Evolutionary conservation across 2,888 invertebrate genomes (phyloP).

Genomic region (Mythimna impura): DNA sequence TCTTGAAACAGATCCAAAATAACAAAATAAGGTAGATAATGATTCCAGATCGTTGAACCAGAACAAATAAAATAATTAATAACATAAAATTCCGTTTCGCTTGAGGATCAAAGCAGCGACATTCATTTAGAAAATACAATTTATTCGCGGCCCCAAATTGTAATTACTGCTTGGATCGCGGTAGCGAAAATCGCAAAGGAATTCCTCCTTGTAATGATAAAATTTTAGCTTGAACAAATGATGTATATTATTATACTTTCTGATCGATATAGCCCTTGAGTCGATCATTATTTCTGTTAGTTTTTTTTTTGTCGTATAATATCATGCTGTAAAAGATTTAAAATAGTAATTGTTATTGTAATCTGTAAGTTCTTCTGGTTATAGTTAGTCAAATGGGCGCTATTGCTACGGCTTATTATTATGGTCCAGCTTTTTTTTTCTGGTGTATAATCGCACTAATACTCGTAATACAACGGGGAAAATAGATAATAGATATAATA

Average conservation of each 20-base stretch:
- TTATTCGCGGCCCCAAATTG: conserved; percentile 55
- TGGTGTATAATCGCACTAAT: too few relatives aligned
- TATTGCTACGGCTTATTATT: too few relatives aligned
- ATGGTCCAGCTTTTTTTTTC: too few relatives aligned
- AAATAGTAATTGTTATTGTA: background rate
- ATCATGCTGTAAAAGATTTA: background rate
- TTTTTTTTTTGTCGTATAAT: background rate
- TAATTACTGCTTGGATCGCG: conserved; percentile 53
- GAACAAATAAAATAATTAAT: conserved; percentile 75
- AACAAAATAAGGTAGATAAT: conserved; percentile 58
- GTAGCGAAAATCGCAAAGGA: conserved; percentile 51
- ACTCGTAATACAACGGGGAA: too few relatives aligned
- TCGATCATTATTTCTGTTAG: background rate
- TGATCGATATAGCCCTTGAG: conserved; percentile 8
- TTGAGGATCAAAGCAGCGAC: conserved; percentile 64
- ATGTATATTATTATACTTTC: conserved; percentile 47
- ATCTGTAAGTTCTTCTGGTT: background rate
- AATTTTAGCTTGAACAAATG: conserved; percentile 52
- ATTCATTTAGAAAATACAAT: conserved; percentile 67
- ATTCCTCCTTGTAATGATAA: conserved; percentile 52
- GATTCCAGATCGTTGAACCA: conserved; percentile 67
- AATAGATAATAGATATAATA: too few relatives aligned
- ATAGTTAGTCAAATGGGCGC: too few relatives aligned
- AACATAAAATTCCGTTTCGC: conserved; percentile 68
- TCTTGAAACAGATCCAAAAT: conserved; percentile 18